phyloP scores from a whole-genome alignment of 2,888 invertebrate genomes.

The Drosophila siamana region DNA sequence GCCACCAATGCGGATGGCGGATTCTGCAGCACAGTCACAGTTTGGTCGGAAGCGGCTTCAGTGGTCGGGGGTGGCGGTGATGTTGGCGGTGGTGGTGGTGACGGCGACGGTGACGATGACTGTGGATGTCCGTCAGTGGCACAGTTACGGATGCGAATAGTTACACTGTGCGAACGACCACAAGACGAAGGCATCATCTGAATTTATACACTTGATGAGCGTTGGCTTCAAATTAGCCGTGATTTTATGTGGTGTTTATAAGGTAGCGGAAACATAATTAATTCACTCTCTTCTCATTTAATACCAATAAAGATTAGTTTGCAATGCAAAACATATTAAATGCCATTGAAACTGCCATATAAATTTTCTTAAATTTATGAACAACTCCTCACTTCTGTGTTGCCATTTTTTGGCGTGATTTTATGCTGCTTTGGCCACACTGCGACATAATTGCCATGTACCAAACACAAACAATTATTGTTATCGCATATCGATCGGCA shows the following conservation, averaged over 20 bases:
- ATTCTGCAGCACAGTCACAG: conserved; percentile 32
- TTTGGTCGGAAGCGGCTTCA: conserved; percentile 10
- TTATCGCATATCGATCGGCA: conserved; percentile 1
- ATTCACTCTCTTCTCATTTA: no score
- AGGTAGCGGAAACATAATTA: no score
- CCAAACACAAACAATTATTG: not conserved
- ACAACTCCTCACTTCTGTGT: no score
- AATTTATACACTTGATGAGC: not conserved
- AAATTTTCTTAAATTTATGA: no score
- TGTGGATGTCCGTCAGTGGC: conserved; percentile 32
- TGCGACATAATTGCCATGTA: not conserved
- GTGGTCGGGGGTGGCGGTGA: conserved; percentile 7
- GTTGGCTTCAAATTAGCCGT: not conserved
- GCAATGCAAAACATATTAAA: no score
- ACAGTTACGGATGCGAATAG: conserved; percentile 41
- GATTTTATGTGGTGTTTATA: no score
- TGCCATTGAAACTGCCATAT: no score
- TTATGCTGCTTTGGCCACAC: not conserved
- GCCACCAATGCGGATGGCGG: conserved; percentile 53
- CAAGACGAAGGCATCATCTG: not conserved
- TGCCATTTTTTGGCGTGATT: not conserved
- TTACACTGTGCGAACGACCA: conserved; percentile 22
- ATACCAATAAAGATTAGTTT: no score
- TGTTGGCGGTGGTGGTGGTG: conserved; percentile 2
- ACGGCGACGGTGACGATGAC: not conserved